Conservation (phyloP, 1,140 invertebrate species). For the Lepidurus couesii region DNA sequence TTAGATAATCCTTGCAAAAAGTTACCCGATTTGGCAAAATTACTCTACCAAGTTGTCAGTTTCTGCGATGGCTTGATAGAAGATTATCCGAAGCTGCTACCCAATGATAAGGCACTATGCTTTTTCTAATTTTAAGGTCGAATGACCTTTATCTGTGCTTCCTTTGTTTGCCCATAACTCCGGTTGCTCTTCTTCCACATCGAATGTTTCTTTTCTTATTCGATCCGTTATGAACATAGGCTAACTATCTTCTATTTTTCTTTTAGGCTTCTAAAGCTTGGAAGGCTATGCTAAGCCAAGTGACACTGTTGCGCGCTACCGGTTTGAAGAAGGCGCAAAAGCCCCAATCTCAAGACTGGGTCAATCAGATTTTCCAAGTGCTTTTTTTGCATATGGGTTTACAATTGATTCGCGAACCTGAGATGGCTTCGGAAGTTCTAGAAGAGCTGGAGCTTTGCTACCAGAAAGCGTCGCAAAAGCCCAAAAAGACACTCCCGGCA, state of each 20-base stretch:
- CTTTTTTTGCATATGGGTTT: conserved; percentile 63
- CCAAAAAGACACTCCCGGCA: conserved; percentile 44
- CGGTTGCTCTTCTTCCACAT: not conserved
- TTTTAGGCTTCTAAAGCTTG: conserved; percentile 50
- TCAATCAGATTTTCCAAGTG: conserved; percentile 52
- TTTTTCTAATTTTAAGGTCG: not conserved
- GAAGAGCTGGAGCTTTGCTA: conserved; percentile 61
- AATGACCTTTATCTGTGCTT: not conserved
- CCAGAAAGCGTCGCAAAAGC: conserved; percentile 51
- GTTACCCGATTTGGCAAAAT: conserved; percentile 29
- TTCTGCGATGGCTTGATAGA: not conserved
- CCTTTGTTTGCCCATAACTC: not conserved
- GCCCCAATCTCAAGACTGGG: conserved; percentile 44
- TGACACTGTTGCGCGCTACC: conserved; percentile 47
- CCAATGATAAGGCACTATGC: not conserved
- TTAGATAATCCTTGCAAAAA: conserved; percentile 36
- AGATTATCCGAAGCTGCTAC: not conserved
- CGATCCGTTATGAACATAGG: conserved; percentile 43
- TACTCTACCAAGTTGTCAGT: conserved; percentile 28
- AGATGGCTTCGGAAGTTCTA: conserved; percentile 59
- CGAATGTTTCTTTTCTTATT: not conserved
- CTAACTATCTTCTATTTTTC: conserved; percentile 48
- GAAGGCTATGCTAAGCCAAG: conserved; percentile 53
- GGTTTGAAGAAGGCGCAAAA: conserved; percentile 43
- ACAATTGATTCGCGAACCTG: conserved; percentile 61